Evolutionary conservation across 2,888 invertebrate species (phyloP), one percentile per base, ranked within the genome.

Genomic region (Noctuana brunneofusca): DNA sequence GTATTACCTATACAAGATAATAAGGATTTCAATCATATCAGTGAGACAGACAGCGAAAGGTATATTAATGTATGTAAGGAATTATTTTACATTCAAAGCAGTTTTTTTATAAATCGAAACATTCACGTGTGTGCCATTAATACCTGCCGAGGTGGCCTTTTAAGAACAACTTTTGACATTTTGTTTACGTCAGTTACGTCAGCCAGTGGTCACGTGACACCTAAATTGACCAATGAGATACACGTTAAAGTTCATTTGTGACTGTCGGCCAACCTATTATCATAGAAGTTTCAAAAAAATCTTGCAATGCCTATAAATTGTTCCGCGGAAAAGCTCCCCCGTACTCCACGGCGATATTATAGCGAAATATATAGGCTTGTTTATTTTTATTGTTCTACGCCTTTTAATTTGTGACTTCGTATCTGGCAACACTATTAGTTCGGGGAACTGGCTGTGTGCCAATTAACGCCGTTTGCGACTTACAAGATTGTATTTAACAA

Each of bases 371-470:
- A 55, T 55, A 9, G 43, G 16, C 12, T 16, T 24, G 32, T 46
- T 60, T 53, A 59, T 60, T 60, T 60, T 60, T 60, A 53, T 53
- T 60, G 59, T 60, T 46, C 46, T 53, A 53, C 30, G 32, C 32
- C 32, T 46, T 20, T 53, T 49, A 41, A 58, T 53, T 53, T 60
- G 59, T 60, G 46, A 53, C 52, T 53, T 60, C 38, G 54, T 48
- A 60, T 54, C 54, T 54, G 46, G 59, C 53, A 48, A 60, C 54
- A 60, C 54, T 48, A 46, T 24, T 38, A 35, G 46, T 53, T 41
- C 43, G 16, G 20, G 18, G 49, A 20, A 43, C 32, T 60, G 60
- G 60, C 60, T n/a, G 35, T 20, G 24, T 5, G 60, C 60, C 60
- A 60, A 48, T 60, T 48, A 60, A 18, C 14, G 54, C 35, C 54